Evolutionary conservation across 2,113 vertebrate genomes (phyloP), one percentile per base, ranked within the genome.

Genomic region (Sinocyclocheilus rhinocerous): DNA sequence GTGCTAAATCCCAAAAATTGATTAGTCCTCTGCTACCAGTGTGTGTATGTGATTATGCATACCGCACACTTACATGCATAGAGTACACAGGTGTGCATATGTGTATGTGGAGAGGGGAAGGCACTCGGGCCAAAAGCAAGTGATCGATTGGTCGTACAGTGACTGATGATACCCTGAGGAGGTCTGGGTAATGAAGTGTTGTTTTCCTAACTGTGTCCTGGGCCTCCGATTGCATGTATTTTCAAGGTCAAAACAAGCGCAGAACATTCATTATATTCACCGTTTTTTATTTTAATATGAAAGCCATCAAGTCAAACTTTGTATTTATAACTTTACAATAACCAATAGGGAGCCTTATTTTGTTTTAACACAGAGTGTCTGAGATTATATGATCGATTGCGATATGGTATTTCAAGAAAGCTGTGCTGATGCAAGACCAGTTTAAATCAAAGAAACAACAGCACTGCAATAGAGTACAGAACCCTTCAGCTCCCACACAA

Each of bases 201-300:
- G 76, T 89, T 90, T 88, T 88, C 76, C 76, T 86, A 78, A 81
- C 76, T 86, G 84, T 87, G 81, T 86, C 18, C 69, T 85, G 84
- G 84, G 85, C 76, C 79, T 85, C 83, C 20, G 18, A 79, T 57
- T 87, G 77, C 78, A 73, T 83, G 73, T 85, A 83, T 83, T 75
- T 90, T 78, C 63, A 76, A 87, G 90, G 86, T 87, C 82, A 86
- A 72, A 83, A 80, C 85, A 87, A 88, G 86, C 89, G 84, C 86
- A 86, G 85, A 22, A 33, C 61, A 84, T 87, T 88, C 48, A 77
- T 55, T 22, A 12, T 81, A 79, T 72, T 88, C 84, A 33, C 48
- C 65, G 24, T 57, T 84, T 61, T 36, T 55, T 16, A 69, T 57
- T 84, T 55, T 73, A 72, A 57, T 50, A 75, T 50, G n/a, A 57